These are phyloP conservation scores for Anaspis maculata DNA, from an alignment of 2,888 invertebrate genomes.

Conservation along the genomic window DNA sequence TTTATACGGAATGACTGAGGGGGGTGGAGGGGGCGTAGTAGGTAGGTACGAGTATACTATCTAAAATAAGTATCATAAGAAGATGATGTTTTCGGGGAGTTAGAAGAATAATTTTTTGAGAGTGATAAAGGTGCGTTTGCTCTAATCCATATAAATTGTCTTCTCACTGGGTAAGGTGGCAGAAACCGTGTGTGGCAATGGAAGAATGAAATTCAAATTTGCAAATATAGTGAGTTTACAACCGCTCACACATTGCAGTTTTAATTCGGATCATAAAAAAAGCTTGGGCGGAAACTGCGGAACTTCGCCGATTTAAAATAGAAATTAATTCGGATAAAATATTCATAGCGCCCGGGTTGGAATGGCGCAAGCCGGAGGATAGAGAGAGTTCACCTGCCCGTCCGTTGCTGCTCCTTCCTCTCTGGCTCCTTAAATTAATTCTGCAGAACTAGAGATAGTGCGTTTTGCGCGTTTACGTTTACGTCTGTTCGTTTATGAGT, in stretches of 20 bases:
- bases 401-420: too few species aligned
- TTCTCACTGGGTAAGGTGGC: slow-evolving; percentile 7
- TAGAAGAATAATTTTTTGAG: slow-evolving; percentile 4
- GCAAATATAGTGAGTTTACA: slow-evolving; percentile 15
- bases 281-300: slow-evolving; percentile 17
- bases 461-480: too few species aligned
- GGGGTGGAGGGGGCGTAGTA: not conserved
- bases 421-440: slow-evolving; percentile 19
- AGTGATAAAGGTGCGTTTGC: slow-evolving; percentile 9
- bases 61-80: not conserved
- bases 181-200: not conserved
- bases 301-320: slow-evolving; percentile 22
- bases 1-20: not conserved
- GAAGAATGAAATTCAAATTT: slow-evolving; percentile 14
- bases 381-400: slow-evolving; percentile 14
- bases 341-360: slow-evolving; percentile 18
- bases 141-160: slow-evolving; percentile 13
- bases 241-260: slow-evolving; percentile 17
- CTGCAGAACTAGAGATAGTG: slow-evolving; percentile 5
- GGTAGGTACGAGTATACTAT: not conserved
- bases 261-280: slow-evolving; percentile 15
- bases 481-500: slow-evolving; percentile 4
- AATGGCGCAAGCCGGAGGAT: slow-evolving; percentile 9
- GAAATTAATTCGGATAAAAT: slow-evolving; percentile 22
- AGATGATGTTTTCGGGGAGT: not conserved